These are phyloP conservation scores for Diplogasteroides magnus DNA, from an alignment of 1,140 invertebrate species.

Conservation along the genomic window DNA sequence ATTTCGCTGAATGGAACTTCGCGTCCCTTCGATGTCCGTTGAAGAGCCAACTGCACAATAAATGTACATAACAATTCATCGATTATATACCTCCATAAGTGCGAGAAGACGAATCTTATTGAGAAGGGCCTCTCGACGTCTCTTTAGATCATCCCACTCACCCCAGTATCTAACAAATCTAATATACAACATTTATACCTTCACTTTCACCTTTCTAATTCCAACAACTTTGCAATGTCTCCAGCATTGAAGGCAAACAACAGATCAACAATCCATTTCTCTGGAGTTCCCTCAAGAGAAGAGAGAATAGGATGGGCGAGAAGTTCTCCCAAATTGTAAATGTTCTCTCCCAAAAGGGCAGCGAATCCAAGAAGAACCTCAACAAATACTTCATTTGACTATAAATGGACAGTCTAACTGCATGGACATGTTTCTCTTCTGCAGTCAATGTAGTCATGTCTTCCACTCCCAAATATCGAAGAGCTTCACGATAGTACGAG, in stretches of 20 bases:
- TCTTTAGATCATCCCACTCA: slow-evolving; percentile 76
- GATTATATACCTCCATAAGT: slow-evolving; percentile 94
- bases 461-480: slow-evolving; percentile 89
- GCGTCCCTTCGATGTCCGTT: slow-evolving; percentile 65
- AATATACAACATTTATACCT: background rate
- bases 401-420: background rate
- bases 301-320: slow-evolving; percentile 81
- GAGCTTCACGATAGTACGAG: slow-evolving; percentile 86
- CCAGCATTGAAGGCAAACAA: slow-evolving; percentile 87
- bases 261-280: slow-evolving; percentile 82
- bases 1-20: slow-evolving; percentile 87
- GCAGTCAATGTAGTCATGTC: slow-evolving; percentile 66
- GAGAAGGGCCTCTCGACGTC: slow-evolving; percentile 71
- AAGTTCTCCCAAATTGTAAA: slow-evolving; percentile 95
- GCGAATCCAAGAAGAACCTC: slow-evolving; percentile 87
- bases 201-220: slow-evolving; percentile 70
- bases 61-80: slow-evolving; percentile 8
- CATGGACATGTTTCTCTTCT: slow-evolving; percentile 46
- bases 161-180: slow-evolving; percentile 31
- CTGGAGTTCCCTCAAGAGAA: slow-evolving; percentile 72
- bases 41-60: slow-evolving; percentile 66
- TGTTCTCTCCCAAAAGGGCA: slow-evolving; percentile 84
- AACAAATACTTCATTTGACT: background rate
- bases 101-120: slow-evolving; percentile 91
- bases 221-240: slow-evolving; percentile 78